phyloP scores from a whole-genome alignment of 1,140 invertebrate species.

The Lerema accius region DNA sequence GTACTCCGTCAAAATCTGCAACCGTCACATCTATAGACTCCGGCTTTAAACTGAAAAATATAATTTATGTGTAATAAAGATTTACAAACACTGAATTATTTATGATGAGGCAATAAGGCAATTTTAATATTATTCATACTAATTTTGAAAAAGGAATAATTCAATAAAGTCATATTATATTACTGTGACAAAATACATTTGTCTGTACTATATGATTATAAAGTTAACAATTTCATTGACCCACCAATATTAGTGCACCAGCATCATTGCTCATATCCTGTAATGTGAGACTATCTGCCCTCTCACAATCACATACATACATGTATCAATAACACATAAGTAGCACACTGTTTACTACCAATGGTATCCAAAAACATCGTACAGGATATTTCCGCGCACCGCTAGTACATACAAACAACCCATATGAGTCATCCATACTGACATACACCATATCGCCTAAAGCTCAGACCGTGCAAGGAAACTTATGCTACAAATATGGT shows the following conservation, averaged over 20 bases:
- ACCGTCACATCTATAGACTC: conserved; percentile 97
- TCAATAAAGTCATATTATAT: too few relatives aligned
- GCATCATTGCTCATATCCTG: conserved; percentile 49
- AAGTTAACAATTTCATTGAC: conserved; percentile 20
- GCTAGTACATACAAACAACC: conserved; percentile 62
- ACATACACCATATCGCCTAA: conserved; percentile 69
- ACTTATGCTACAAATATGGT: conserved; percentile 45
- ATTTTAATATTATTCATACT: too few relatives aligned
- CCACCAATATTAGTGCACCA: conserved; percentile 24
- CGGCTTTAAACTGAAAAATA: conserved; percentile 92
- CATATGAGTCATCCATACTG: conserved; percentile 71
- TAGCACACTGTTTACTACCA: conserved; percentile 64
- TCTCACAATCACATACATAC: conserved; percentile 27
- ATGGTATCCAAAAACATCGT: conserved; percentile 71
- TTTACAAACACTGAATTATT: too few relatives aligned
- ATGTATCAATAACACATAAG: conserved; percentile 43
- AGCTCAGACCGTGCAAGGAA: conserved; percentile 49
- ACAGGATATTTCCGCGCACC: conserved; percentile 67
- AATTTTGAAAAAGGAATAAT: too few relatives aligned
- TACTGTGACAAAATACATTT: too few relatives aligned
- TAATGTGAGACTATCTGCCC: conserved; percentile 35
- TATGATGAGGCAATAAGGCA: too few relatives aligned
- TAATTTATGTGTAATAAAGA: conserved; percentile 6
- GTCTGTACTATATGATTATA: conserved; percentile 1
- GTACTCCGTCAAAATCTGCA: conserved; percentile 99